These are phyloP conservation scores for Brachylomia viminalis DNA, from an alignment of 2,888 invertebrate species.

Conservation along the genomic window DNA sequence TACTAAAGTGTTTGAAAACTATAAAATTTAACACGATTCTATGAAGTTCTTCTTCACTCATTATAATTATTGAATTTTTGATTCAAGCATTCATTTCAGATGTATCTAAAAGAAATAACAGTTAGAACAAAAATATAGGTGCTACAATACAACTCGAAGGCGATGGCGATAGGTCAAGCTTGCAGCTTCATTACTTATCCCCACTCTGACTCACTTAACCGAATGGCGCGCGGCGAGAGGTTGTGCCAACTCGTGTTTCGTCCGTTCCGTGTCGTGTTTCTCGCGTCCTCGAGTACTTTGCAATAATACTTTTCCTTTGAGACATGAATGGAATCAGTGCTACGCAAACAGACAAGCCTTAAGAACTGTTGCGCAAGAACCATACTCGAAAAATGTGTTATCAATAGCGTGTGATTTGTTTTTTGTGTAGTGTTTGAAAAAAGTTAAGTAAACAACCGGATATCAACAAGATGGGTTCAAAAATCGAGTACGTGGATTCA, in stretches of 20 bases:
- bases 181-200: slow-evolving; percentile 84
- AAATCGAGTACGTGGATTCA: slow-evolving; percentile 97
- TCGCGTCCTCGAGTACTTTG: slow-evolving; percentile 81
- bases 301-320: slow-evolving; percentile 76
- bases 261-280: slow-evolving; percentile 82
- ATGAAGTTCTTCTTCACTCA: background rate
- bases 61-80: background rate
- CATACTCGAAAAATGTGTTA: slow-evolving; percentile 74
- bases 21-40: background rate
- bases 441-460: slow-evolving; percentile 78
- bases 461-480: slow-evolving; percentile 94
- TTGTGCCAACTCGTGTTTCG: slow-evolving; percentile 79
- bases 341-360: slow-evolving; percentile 67
- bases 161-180: slow-evolving; percentile 82
- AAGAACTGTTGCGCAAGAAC: slow-evolving; percentile 57
- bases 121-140: slow-evolving; percentile 56
- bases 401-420: slow-evolving; percentile 70
- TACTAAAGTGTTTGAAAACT: background rate
- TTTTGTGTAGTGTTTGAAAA: slow-evolving; percentile 67
- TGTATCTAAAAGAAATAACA: slow-evolving; percentile 28
- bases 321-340: slow-evolving; percentile 79
- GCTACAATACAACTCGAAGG: slow-evolving; percentile 62
- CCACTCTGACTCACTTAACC: slow-evolving; percentile 79
- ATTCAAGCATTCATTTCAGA: background rate
- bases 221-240: slow-evolving; percentile 86